These are phyloP conservation scores for Andrena bicolor DNA, from an alignment of 2,888 invertebrate genomes.

Conservation along the genomic window DNA sequence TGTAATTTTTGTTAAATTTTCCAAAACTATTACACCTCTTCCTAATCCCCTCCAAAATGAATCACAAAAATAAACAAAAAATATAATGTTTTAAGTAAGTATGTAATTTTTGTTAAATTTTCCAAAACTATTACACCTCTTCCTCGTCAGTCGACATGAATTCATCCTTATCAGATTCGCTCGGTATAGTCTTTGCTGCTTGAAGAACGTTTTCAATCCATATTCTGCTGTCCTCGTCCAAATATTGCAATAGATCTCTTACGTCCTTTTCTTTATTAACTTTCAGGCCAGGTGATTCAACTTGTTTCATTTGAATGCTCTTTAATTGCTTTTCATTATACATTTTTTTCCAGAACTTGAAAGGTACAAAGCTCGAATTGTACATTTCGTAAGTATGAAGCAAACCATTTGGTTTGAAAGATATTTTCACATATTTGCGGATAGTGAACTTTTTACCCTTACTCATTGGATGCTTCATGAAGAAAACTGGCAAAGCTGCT, in stretches of 20 bases:
- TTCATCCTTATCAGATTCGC: no score
- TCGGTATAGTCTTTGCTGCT: no score
- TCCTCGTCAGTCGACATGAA: no score
- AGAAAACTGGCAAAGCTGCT: neutral
- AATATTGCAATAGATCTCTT: neutral
- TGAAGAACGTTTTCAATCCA: neutral
- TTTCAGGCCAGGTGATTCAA: neutral
- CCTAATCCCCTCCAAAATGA: no score
- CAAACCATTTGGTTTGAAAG: neutral
- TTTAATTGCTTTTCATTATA: constrained; percentile 1
- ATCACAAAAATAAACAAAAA: no score
- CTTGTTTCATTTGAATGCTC: neutral
- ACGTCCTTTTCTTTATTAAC: constrained; percentile 2
- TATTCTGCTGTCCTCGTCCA: neutral
- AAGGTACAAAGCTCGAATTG: neutral
- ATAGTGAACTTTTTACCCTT: neutral
- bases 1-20: no score
- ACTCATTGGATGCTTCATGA: neutral
- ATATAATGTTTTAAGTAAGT: no score
- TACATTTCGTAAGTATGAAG: neutral
- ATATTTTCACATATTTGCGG: neutral
- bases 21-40: no score
- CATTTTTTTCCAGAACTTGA: neutral
- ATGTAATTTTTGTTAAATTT: no score
- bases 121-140: no score